These are phyloP conservation scores for Protonemura montana DNA, from an alignment of 2,888 invertebrate species.

Conservation along the genomic window DNA sequence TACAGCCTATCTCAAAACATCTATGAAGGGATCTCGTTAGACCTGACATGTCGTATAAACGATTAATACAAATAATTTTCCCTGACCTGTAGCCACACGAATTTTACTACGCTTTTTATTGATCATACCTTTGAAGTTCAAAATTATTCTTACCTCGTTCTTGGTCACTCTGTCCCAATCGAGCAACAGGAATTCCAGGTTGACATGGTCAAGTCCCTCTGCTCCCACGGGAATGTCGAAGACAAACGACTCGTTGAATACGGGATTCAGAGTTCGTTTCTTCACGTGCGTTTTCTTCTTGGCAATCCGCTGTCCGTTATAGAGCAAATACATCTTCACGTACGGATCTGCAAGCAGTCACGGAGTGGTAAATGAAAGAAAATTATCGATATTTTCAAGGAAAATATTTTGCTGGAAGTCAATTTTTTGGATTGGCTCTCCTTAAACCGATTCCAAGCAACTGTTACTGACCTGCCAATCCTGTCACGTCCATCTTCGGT, in stretches of 20 bases:
- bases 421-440: no score
- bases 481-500: conserved; percentile 98
- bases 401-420: no score
- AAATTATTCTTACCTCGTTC: conserved; percentile 77
- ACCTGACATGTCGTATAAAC: no score
- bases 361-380: not conserved
- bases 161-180: conserved; percentile 99
- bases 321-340: conserved; percentile 96
- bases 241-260: conserved; percentile 98
- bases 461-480: conserved; percentile 72
- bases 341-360: conserved; percentile 76
- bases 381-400: no score
- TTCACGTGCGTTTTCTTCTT: conserved; percentile 99
- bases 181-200: conserved; percentile 86
- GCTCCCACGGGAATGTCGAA: conserved; percentile 90
- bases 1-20: no score
- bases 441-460: no score
- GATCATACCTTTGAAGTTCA: no score
- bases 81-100: no score
- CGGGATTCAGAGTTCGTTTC: conserved; percentile 96
- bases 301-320: conserved; percentile 96
- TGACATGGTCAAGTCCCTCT: conserved; percentile 81
- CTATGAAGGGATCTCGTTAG: no score
- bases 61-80: no score
- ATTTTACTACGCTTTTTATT: no score